Percentiles rank a stretch among this genome's conserved stretches.
These are phyloP conservation scores for Athetis lepigone DNA, from an alignment of 2,888 invertebrate genomes.

Conservation along the genomic window DNA sequence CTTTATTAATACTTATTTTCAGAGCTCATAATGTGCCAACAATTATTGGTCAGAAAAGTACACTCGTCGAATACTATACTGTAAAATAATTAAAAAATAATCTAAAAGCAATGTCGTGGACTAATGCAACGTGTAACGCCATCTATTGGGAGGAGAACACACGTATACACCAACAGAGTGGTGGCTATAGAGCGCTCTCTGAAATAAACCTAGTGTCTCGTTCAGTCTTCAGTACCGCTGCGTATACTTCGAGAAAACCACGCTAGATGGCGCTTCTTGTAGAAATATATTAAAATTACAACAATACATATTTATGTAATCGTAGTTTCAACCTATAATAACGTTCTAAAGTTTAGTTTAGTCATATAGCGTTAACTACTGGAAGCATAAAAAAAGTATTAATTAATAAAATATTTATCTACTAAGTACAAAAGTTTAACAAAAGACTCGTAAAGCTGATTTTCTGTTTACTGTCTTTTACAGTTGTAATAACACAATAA, in stretches of 20 bases:
- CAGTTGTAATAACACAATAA: not conserved
- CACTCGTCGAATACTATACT: too few relatives aligned
- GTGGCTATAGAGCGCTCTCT: constrained; percentile 4
- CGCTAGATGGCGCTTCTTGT: constrained; percentile 50
- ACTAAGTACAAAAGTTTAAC: not conserved
- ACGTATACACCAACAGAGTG: constrained; percentile 30
- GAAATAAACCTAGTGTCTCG: not conserved
- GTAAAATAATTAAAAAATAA: too few relatives aligned
- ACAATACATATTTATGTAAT: not conserved
- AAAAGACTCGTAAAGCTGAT: not conserved
- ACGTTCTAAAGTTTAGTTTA: not conserved
- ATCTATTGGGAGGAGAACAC: constrained; percentile 67
- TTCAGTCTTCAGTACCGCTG: not conserved
- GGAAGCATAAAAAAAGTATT: too few relatives aligned
- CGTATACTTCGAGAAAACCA: not conserved
- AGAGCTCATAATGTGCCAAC: too few relatives aligned
- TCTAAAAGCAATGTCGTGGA: not conserved
- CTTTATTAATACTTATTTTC: too few relatives aligned
- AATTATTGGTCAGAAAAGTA: too few relatives aligned
- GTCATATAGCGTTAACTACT: too few relatives aligned
- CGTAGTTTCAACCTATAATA: not conserved
- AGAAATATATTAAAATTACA: not conserved
- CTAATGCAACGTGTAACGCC: constrained; percentile 53
- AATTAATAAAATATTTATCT: too few relatives aligned
- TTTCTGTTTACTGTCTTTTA: not conserved